Base-by-base conservation (phyloP, 1,140 invertebrate species). In the Oedothorax gibbosus region DNA sequence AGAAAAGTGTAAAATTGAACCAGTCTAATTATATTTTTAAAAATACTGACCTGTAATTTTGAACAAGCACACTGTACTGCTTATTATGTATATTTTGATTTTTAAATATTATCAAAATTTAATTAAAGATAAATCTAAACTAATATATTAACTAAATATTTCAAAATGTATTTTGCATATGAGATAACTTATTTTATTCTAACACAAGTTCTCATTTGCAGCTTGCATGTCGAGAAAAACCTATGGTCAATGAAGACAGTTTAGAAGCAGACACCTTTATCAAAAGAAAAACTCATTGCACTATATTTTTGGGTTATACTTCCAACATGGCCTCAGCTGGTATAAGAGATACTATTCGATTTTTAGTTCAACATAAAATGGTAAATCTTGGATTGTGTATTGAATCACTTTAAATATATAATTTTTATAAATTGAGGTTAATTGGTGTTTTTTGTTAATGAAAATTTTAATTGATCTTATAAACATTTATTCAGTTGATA, bases 241-340 rank as follows among this genome's bases (percentile, higher is more conserved):
- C 77, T 11, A 53, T 90, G 15, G 0, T n/a, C 51, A 85, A 87
- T 69, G 88, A 89, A 53, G 85, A 87, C 54, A 91, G 93, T 72
- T 92, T 93, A 86, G 94, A 95, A 66, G 86, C 87, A 90, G 96
- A 97, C 89, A 91, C 93, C 66, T 96, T 95, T 90, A 96, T 96
- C 57, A 93, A 92, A 88, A 92, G 95, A 71, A 93, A 93, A 88
- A 93, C 90, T 69, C 95, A 94, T 83, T 99, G 98, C 90, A 99
- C 98, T 8, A 97, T 99, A 89, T 99, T 99, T 90, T 91, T 99
- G 78, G 98, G 98, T 0, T 99, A 96, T 89, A 99, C 99, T 7
- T 99, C 98, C 0, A 99, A 99, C 90, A 95, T 99, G 92, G 95
- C 97, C 11, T 99, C 98, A 0, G 96, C 95, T 80, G 99, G 99